Conservation (phyloP, 2,113 vertebrate genomes). For the Erythrolamprus reginae region DNA sequence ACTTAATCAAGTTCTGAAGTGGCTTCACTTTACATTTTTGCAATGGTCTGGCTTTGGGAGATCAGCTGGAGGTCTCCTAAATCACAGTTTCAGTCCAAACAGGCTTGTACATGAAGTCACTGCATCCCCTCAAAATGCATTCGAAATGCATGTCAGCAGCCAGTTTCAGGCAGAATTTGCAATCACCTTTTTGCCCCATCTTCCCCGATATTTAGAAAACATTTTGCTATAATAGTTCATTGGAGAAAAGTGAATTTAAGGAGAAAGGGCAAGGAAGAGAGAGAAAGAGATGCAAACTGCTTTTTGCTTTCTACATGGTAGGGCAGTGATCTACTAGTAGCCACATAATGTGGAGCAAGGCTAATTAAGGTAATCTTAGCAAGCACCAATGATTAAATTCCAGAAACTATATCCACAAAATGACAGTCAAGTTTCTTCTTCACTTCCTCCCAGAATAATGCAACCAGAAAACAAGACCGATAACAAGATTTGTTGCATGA, state of each 20-base stretch:
- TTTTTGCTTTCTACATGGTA: not conserved
- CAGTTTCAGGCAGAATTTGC: not conserved
- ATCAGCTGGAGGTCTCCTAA: not conserved
- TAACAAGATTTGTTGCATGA: not conserved
- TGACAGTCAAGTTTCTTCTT: not conserved
- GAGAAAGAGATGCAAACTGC: not conserved
- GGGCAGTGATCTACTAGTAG: not conserved
- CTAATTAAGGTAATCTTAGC: not conserved
- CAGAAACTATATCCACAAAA: not conserved
- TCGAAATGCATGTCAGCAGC: not conserved
- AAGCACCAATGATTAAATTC: not conserved
- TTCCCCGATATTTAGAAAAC: not conserved
- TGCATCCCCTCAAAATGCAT: not conserved
- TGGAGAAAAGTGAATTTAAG: not conserved
- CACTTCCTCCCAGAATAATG: not conserved
- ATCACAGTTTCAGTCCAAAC: not conserved
- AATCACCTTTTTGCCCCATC: not conserved
- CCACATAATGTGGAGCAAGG: not conserved
- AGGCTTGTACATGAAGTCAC: not conserved
- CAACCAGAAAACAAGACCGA: not conserved
- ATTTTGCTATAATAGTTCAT: not conserved
- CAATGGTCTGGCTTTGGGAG: not conserved
- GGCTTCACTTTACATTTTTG: not conserved
- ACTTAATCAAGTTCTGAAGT: not conserved
- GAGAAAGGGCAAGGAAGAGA: no score